Percentiles rank a stretch among this genome's conserved stretches.
phyloP scores from a whole-genome alignment of 2,797 vertebrate genomes.

The Leptodactylus fallax region DNA sequence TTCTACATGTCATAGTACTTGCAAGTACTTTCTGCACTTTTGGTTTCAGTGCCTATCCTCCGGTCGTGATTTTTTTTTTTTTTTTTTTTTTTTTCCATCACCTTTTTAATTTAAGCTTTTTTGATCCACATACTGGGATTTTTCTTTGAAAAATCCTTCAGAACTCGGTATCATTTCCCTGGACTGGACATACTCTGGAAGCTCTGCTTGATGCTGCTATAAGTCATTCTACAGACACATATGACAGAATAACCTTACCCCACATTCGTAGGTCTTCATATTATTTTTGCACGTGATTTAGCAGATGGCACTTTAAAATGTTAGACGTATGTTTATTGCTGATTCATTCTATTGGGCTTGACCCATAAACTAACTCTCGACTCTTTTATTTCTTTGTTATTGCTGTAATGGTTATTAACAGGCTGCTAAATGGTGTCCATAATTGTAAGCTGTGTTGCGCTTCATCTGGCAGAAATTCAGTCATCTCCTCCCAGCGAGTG shows the following conservation, averaged over 20 bases:
- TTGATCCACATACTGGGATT: neutral
- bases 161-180: slow-evolving; percentile 6
- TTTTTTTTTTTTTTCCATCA: neutral
- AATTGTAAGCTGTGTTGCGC: neutral
- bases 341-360: slow-evolving; percentile 11
- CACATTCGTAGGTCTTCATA: slow-evolving; percentile 26
- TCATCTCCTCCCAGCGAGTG: neutral
- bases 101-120: neutral
- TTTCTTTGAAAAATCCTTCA: neutral
- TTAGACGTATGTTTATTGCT: slow-evolving; percentile 27
- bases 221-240: slow-evolving; percentile 30
- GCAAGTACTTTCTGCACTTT: neutral
- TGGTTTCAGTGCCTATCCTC: neutral
- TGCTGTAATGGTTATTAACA: slow-evolving; percentile 35
- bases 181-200: slow-evolving; percentile 35
- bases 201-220: slow-evolving; percentile 57
- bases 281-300: slow-evolving; percentile 53
- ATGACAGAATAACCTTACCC: slow-evolving; percentile 21
- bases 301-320: slow-evolving; percentile 43
- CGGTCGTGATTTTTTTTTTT: no score
- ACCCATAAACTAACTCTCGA: slow-evolving; percentile 23
- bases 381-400: slow-evolving; percentile 17
- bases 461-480: neutral
- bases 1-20: neutral
- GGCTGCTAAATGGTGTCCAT: slow-evolving; percentile 28